Evolutionary conservation across 2,113 vertebrate genomes (phyloP).

Genomic region (Nicator chloris): DNA sequence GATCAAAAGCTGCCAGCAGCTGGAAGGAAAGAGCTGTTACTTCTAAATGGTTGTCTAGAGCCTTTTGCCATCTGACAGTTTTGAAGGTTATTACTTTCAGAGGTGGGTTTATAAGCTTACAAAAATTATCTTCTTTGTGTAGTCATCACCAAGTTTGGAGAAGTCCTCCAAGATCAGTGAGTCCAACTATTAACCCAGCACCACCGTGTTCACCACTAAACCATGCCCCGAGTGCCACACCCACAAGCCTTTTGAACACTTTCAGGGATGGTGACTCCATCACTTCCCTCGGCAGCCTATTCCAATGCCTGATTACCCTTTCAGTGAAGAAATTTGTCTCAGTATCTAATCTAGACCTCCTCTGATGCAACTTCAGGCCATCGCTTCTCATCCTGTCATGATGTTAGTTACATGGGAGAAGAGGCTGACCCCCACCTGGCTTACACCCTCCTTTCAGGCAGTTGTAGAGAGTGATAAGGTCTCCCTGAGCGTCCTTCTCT

Average conservation of each 20-base stretch:
- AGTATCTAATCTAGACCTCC: not conserved
- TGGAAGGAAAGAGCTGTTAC: not conserved
- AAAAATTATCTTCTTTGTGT: not conserved
- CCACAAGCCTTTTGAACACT: not conserved
- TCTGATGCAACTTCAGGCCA: not conserved
- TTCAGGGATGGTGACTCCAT: not conserved
- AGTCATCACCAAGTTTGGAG: not conserved
- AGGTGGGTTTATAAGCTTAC: not conserved
- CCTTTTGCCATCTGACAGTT: not conserved
- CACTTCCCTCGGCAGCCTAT: not conserved
- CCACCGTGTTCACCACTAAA: rapidly evolving
- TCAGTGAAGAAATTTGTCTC: not conserved
- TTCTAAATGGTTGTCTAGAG: not conserved
- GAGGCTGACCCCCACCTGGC: rapidly evolving
- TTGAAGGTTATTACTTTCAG: not conserved
- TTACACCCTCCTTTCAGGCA: not conserved
- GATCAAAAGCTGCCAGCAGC: not conserved
- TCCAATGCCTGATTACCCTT: not conserved
- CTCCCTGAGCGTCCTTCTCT: not conserved
- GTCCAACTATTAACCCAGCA: rapidly evolving
- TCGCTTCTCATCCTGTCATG: not conserved
- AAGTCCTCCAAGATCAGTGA: not conserved
- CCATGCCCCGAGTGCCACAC: no score
- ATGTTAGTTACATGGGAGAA: no score
- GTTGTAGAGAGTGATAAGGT: not conserved